A percentile compares a stretch with the other conserved stretches of the same genome.
Conservation (phyloP, 2,113 vertebrate species). For the Bujurquina vittata region DNA sequence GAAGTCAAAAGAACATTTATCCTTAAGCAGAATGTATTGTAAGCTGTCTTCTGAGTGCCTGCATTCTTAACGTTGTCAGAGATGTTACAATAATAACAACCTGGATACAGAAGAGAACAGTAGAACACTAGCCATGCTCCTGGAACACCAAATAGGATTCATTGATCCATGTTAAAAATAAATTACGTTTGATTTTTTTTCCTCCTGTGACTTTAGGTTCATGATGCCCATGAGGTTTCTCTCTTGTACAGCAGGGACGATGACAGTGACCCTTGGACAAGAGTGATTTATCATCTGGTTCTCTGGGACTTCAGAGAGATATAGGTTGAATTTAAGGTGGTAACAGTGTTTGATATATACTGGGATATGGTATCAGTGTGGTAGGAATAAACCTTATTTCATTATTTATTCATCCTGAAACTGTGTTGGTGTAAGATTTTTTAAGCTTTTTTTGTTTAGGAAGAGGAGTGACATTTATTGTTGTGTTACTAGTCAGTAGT, state of each 20-base stretch:
- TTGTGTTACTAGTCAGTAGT: not conserved
- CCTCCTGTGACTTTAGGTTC: not conserved
- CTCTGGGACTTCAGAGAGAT: not conserved
- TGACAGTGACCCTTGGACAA: not conserved
- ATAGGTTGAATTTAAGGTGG: not conserved
- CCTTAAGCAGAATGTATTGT: not conserved
- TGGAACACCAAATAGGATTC: constrained; percentile 4
- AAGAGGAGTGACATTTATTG: not conserved
- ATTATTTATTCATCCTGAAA: not conserved
- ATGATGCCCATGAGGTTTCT: constrained; percentile 29
- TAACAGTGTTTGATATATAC: not conserved
- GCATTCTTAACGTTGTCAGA: not conserved
- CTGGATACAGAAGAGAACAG: not conserved
- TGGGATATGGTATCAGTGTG: not conserved
- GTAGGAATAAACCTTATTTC: not conserved
- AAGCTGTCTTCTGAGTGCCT: not conserved
- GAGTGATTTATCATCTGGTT: not conserved
- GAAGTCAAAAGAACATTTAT: not conserved
- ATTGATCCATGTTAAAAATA: constrained; percentile 46
- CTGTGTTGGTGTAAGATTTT: not conserved
- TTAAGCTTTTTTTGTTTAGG: not conserved
- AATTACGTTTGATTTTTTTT: constrained; percentile 45
- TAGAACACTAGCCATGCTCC: constrained; percentile 32
- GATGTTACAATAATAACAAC: not conserved
- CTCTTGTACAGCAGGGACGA: not conserved